phyloP scores from a whole-genome alignment of 2,797 vertebrate genomes.

The Scarus forsteni region DNA sequence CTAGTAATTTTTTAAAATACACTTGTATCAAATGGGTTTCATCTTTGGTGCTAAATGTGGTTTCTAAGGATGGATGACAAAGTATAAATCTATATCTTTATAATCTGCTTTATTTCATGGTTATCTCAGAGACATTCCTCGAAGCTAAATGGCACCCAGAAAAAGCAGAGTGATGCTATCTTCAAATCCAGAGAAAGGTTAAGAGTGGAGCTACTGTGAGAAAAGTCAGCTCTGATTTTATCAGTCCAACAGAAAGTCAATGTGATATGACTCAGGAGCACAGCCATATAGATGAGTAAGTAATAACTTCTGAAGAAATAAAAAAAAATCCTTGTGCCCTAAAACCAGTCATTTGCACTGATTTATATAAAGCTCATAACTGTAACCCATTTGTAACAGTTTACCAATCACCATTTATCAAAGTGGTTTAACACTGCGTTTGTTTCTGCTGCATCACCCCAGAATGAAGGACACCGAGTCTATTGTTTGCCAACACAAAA shows the following conservation, averaged over 20 bases:
- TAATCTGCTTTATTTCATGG: background rate
- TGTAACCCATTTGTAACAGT: too few species aligned
- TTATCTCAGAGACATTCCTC: background rate
- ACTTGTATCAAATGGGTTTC: background rate
- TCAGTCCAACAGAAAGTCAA: slow-evolving; percentile 16
- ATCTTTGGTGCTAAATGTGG: background rate
- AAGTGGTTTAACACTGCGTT: too few species aligned
- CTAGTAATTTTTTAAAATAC: background rate
- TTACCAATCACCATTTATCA: too few species aligned
- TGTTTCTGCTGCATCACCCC: too few species aligned
- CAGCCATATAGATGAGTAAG: too few species aligned
- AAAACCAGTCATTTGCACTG: background rate
- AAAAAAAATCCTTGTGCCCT: background rate
- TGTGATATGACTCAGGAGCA: background rate
- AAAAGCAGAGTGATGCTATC: slow-evolving; percentile 45
- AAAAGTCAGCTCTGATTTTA: slow-evolving; percentile 41
- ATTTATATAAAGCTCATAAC: background rate
- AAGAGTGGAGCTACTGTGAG: background rate
- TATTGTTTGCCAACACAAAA: too few species aligned
- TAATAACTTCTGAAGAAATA: background rate
- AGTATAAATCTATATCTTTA: background rate
- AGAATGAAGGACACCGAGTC: too few species aligned
- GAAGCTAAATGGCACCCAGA: slow-evolving; percentile 28
- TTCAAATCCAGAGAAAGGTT: slow-evolving; percentile 1
- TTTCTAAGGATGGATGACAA: background rate